Evolutionary conservation across 2,797 vertebrate species (phyloP).

Genomic region (Chelmon rostratus): DNA sequence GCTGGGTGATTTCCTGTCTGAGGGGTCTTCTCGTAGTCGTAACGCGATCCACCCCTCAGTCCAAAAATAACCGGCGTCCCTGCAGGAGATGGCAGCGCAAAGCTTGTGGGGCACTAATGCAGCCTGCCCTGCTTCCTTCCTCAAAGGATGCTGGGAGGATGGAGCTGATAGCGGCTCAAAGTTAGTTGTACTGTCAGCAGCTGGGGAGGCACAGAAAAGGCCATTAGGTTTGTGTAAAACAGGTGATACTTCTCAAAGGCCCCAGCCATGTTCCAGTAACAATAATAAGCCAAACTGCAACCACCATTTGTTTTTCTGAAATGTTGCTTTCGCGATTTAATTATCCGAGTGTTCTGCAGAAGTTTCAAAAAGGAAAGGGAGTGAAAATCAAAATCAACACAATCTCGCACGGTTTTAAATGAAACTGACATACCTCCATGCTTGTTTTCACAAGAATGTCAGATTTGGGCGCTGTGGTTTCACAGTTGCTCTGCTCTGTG

Average conservation of each 20-base stretch:
- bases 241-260: slow-evolving; percentile 55
- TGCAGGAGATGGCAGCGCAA: slow-evolving; percentile 71
- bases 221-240: slow-evolving; percentile 30
- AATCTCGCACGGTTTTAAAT: slow-evolving; percentile 37
- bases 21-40: slow-evolving; percentile 79
- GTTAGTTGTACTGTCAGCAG: slow-evolving; percentile 58
- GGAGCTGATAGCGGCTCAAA: slow-evolving; percentile 61
- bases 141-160: slow-evolving; percentile 72
- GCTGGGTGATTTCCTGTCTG: slow-evolving; percentile 84
- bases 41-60: slow-evolving; percentile 71
- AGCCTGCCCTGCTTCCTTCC: slow-evolving; percentile 76
- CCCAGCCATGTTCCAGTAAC: slow-evolving; percentile 11
- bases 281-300: slow-evolving; percentile 4
- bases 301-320: slow-evolving; percentile 31
- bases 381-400: slow-evolving; percentile 57
- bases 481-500: slow-evolving; percentile 67
- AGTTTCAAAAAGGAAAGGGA: slow-evolving; percentile 60
- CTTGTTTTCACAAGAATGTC: slow-evolving; percentile 69
- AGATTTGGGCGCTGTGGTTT: slow-evolving; percentile 69
- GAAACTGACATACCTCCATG: slow-evolving; percentile 50
- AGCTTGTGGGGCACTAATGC: slow-evolving; percentile 65
- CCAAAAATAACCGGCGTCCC: slow-evolving; percentile 84
- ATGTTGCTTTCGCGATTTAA: slow-evolving; percentile 27
- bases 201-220: slow-evolving; percentile 45
- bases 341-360: slow-evolving; percentile 15